A percentile compares a stretch with the other conserved stretches of the same genome.
phyloP scores from a whole-genome alignment of 2,888 invertebrate species.

The Eristalinus aeneus region DNA sequence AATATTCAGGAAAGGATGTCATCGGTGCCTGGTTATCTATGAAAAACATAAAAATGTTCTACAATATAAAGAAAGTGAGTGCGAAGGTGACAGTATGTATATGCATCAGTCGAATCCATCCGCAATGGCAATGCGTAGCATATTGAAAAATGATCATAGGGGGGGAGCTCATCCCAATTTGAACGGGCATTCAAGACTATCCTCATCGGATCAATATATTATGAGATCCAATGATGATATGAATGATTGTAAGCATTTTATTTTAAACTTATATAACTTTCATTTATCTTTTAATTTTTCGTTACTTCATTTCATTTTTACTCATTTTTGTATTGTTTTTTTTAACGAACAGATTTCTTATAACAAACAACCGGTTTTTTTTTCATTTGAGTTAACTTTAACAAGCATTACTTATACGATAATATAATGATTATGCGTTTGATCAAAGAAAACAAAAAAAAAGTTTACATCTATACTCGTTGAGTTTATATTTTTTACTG shows the following conservation, averaged over 20 bases:
- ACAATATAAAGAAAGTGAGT: constrained; percentile 99
- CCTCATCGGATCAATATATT: constrained; percentile 82
- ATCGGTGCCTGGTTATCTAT: constrained; percentile 96
- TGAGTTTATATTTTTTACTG: constrained; percentile 45
- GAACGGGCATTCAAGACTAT: constrained; percentile 82
- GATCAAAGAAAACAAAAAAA: constrained; percentile 44
- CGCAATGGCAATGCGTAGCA: constrained; percentile 82
- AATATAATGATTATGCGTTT: constrained; percentile 69
- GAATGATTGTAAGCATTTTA: constrained; percentile 82
- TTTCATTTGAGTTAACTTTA: constrained; percentile 46
- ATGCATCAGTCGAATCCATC: constrained; percentile 82
- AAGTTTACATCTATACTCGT: constrained; percentile 65
- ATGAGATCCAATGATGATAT: constrained; percentile 82
- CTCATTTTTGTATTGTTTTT: constrained; percentile 44
- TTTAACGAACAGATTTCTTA: constrained; percentile 32
- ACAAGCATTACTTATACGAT: constrained; percentile 62
- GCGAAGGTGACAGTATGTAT: constrained; percentile 82
- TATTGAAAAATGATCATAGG: constrained; percentile 81
- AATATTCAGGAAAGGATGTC: constrained; percentile 90
- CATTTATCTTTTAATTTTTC: constrained; percentile 56
- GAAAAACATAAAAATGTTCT: constrained; percentile 96
- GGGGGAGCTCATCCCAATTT: constrained; percentile 82
- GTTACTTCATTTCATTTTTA: constrained; percentile 29
- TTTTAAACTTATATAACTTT: constrained; percentile 49
- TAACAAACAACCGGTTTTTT: constrained; percentile 13